phyloP scores from a whole-genome alignment of 2,113 vertebrate species.

The Podarcis muralis region DNA sequence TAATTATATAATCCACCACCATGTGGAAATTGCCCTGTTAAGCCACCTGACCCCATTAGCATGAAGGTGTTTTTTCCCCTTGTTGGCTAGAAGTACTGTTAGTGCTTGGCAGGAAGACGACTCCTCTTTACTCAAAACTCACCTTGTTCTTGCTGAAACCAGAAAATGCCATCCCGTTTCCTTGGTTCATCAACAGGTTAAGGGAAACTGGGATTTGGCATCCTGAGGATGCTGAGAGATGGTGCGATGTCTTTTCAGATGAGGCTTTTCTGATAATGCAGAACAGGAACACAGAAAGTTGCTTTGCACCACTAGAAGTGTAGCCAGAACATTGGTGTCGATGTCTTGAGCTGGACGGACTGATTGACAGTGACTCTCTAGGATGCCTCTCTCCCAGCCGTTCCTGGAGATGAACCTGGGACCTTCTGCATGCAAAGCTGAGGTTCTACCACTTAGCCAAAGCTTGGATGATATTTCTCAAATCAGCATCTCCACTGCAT shows the following conservation, averaged over 20 bases:
- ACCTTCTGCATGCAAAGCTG: no score
- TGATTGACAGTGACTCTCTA: no score
- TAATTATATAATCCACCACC: conserved; percentile 58
- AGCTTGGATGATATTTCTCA: neutral
- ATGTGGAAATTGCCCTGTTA: conserved; percentile 54
- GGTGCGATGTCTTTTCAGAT: neutral
- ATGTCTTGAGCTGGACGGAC: no score
- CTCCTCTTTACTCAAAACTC: conserved; percentile 26
- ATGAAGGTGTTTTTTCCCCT: conserved; percentile 43
- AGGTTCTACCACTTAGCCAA: no score
- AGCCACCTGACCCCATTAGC: conserved; percentile 63
- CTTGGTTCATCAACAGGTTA: neutral
- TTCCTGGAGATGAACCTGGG: no score
- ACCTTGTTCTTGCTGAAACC: conserved; percentile 18
- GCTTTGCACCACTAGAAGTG: no score
- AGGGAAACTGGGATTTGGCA: neutral
- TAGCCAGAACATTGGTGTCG: no score
- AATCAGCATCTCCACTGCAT: neutral
- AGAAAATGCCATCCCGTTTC: neutral
- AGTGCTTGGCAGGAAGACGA: neutral
- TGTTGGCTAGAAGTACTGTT: neutral
- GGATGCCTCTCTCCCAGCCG: no score
- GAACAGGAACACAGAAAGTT: neutral
- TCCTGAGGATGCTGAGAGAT: neutral
- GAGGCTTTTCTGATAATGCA: neutral